phyloP scores from a whole-genome alignment of 2,113 vertebrate genomes.

The Sebastes schlegelii region DNA sequence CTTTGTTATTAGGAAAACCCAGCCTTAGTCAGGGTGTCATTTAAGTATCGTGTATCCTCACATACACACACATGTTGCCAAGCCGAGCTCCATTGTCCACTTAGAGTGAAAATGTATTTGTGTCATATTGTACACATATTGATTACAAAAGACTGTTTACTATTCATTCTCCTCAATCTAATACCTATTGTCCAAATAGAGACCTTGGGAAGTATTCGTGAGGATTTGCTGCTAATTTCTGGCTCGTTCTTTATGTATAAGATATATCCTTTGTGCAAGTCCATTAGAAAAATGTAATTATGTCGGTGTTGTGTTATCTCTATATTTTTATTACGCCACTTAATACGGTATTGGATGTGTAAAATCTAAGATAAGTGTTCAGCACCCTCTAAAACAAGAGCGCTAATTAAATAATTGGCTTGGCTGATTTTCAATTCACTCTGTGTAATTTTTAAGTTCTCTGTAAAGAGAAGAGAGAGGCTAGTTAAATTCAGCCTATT shows the following conservation, averaged over 20 bases:
- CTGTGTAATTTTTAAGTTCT: conserved; percentile 24
- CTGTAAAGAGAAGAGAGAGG: neutral
- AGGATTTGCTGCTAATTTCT: conserved; percentile 6
- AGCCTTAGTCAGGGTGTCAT: conserved; percentile 21
- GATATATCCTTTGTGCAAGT: neutral
- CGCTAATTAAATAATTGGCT: conserved; percentile 56
- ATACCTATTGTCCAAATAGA: neutral
- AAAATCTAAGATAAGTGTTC: conserved; percentile 47
- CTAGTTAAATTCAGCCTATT: conserved; percentile 54
- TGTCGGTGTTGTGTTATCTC: conserved; percentile 22
- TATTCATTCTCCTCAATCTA: neutral
- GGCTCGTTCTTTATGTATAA: neutral
- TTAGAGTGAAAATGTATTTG: neutral
- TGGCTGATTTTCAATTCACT: conserved; percentile 47
- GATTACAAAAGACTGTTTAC: conserved; percentile 15
- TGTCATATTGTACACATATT: neutral
- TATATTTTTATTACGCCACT: conserved; percentile 33
- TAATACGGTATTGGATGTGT: conserved; percentile 41
- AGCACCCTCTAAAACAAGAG: conserved; percentile 37
- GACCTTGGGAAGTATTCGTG: neutral
- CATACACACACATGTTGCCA: neutral
- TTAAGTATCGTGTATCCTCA: neutral
- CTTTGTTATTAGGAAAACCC: conserved; percentile 36
- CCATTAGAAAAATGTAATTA: neutral
- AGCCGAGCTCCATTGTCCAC: neutral